Evolutionary conservation across 2,888 invertebrate genomes (phyloP).

Genomic region (Acleris cristana): DNA sequence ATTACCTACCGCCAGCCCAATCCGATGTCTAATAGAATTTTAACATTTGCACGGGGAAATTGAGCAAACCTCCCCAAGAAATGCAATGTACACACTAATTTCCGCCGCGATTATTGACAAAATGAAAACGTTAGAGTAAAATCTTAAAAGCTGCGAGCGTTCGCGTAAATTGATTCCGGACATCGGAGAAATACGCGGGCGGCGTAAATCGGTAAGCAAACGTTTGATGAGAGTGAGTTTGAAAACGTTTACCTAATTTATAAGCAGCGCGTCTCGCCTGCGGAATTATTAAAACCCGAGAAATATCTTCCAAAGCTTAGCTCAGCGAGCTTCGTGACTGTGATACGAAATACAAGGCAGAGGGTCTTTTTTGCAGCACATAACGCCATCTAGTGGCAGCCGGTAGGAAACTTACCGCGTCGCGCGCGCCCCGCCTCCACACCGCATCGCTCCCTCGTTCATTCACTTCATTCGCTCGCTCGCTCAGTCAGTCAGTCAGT

Average conservation of each 20-base stretch:
- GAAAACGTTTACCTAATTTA: conserved; percentile 75
- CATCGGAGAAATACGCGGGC: conserved; percentile 56
- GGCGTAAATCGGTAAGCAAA: conserved; percentile 68
- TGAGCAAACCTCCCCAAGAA: conserved; percentile 54
- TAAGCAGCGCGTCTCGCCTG: conserved; percentile 54
- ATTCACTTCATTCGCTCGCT: conserved; percentile 54
- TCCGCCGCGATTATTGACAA: conserved; percentile 58
- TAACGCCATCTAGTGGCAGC: conserved; percentile 68
- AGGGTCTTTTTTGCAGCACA: conserved; percentile 26
- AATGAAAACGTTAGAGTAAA: conserved; percentile 58
- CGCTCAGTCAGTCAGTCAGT: conserved; percentile 41
- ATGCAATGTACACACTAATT: conserved; percentile 78
- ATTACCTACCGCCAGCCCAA: conserved; percentile 53
- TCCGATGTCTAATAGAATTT: conserved; percentile 63
- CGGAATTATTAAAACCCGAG: conserved; percentile 40
- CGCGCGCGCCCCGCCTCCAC: conserved; percentile 45
- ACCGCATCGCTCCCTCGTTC: conserved; percentile 54
- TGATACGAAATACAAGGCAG: conserved; percentile 2
- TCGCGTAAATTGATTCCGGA: conserved; percentile 77
- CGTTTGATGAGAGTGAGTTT: conserved; percentile 73
- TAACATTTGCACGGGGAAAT: conserved; percentile 59
- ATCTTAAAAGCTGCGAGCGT: conserved; percentile 70
- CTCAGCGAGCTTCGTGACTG: conserved; percentile 20
- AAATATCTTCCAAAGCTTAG: conserved; percentile 31
- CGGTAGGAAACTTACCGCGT: conserved; percentile 44